phyloP scores from a whole-genome alignment of 2,113 vertebrate genomes.

The Capricornis sumatraensis region DNA sequence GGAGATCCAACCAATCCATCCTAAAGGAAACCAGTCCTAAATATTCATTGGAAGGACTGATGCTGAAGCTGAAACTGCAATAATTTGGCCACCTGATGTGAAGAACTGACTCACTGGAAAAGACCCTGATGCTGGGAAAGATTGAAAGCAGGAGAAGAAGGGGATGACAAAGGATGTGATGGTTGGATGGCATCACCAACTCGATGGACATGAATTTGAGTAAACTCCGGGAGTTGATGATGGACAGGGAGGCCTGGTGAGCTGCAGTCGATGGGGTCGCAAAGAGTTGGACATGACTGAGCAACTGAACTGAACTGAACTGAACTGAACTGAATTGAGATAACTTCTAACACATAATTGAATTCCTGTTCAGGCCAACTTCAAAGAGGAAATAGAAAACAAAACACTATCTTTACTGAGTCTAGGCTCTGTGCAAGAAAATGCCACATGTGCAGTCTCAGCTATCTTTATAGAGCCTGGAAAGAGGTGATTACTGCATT shows the following conservation, averaged over 20 bases:
- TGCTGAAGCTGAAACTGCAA: background rate
- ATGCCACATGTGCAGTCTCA: fast-evolving
- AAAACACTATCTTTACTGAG: background rate
- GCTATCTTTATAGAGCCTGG: background rate
- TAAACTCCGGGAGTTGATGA: fast-evolving
- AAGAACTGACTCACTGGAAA: background rate
- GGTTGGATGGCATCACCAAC: background rate
- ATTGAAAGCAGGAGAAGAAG: background rate
- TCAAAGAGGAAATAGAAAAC: background rate
- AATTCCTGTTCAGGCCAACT: background rate
- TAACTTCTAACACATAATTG: background rate
- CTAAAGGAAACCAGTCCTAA: background rate
- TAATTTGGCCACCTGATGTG: background rate
- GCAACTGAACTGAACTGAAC: background rate
- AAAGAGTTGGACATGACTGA: background rate
- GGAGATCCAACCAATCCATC: background rate
- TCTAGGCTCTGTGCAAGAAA: background rate
- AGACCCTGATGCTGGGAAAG: background rate
- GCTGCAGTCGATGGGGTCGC: fast-evolving
- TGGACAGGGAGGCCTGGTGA: background rate
- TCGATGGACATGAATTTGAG: background rate
- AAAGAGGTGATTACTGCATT: background rate
- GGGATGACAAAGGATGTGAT: background rate
- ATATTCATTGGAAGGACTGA: background rate
- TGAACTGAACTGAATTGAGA: background rate